These are phyloP conservation scores for Pammene fasciana DNA, from an alignment of 2,888 invertebrate genomes.

Conservation along the genomic window DNA sequence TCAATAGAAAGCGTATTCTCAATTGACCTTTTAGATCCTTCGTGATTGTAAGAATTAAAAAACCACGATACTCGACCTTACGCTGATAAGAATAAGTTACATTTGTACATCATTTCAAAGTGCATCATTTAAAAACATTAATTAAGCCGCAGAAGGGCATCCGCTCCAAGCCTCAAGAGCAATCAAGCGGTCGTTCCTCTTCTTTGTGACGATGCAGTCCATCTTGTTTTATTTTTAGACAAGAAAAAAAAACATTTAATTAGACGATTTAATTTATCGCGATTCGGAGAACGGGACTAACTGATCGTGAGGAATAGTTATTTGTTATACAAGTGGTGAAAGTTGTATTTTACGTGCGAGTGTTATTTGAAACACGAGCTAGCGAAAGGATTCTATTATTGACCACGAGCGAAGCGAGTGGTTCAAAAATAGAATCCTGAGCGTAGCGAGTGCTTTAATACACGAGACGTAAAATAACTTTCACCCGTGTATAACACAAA, in stretches of 20 bases:
- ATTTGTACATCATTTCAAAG: slow-evolving; percentile 17
- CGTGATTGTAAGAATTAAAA: not conserved
- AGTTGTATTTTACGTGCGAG: too few species aligned
- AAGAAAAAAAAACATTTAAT: slow-evolving; percentile 56
- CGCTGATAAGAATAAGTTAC: not conserved
- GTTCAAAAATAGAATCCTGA: too few species aligned
- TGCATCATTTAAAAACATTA: slow-evolving; percentile 44
- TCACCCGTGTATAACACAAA: too few species aligned
- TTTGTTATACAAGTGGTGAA: too few species aligned
- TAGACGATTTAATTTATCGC: slow-evolving; percentile 57
- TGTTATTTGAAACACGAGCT: too few species aligned
- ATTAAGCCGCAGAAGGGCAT: slow-evolving; percentile 69
- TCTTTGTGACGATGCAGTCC: slow-evolving; percentile 55
- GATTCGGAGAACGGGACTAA: slow-evolving; percentile 49
- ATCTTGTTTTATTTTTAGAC: slow-evolving; percentile 52
- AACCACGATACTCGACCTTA: slow-evolving; percentile 5
- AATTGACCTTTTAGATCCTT: slow-evolving; percentile 31
- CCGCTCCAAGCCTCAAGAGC: slow-evolving; percentile 59
- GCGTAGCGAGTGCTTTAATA: too few species aligned
- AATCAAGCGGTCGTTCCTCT: slow-evolving; percentile 75
- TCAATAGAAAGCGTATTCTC: slow-evolving; percentile 18
- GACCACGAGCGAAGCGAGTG: too few species aligned
- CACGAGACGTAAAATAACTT: too few species aligned
- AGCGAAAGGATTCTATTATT: too few species aligned
- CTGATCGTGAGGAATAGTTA: slow-evolving; percentile 8